Conservation (phyloP, 2,888 invertebrate species). For the Sisyra nigra region DNA sequence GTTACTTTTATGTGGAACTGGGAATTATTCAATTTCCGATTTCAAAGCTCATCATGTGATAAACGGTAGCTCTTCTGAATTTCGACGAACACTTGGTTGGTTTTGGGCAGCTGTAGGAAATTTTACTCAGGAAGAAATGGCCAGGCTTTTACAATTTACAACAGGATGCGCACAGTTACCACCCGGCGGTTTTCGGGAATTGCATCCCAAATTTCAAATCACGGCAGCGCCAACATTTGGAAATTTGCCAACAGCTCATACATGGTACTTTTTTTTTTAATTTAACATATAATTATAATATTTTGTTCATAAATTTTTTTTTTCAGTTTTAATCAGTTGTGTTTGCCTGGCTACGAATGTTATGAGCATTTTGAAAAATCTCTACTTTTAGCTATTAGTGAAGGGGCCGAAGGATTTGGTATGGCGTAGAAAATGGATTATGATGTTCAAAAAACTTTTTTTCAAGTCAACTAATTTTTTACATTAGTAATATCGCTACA, state of each 20-base stretch:
- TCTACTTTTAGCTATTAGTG: slow-evolving; percentile 80
- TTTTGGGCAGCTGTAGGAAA: slow-evolving; percentile 82
- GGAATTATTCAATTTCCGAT: slow-evolving; percentile 80
- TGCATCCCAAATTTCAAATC: slow-evolving; percentile 84
- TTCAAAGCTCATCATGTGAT: slow-evolving; percentile 79
- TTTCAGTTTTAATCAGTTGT: slow-evolving; percentile 85
- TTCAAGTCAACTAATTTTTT: not conserved
- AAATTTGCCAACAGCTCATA: slow-evolving; percentile 85
- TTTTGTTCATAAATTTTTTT: slow-evolving; percentile 9
- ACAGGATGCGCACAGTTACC: slow-evolving; percentile 88
- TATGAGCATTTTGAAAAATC: slow-evolving; percentile 89
- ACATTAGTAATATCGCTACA: not conserved
- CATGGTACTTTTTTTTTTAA: slow-evolving; percentile 43
- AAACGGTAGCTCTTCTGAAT: slow-evolving; percentile 65
- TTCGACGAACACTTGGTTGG: slow-evolving; percentile 73
- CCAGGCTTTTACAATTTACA: slow-evolving; percentile 78
- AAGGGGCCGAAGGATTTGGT: slow-evolving; percentile 89
- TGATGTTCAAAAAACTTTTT: not conserved
- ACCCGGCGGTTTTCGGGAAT: slow-evolving; percentile 75
- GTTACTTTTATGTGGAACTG: slow-evolving; percentile 85
- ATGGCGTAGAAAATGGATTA: slow-evolving; percentile 33
- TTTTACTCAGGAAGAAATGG: slow-evolving; percentile 86
- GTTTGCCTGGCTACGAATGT: slow-evolving; percentile 85
- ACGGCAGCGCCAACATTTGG: slow-evolving; percentile 81
- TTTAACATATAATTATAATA: not conserved